Evolutionary conservation across 1,140 invertebrate species (phyloP), one percentile per base, ranked within the genome.

Genomic region (Camponotus pennsylvanicus): DNA sequence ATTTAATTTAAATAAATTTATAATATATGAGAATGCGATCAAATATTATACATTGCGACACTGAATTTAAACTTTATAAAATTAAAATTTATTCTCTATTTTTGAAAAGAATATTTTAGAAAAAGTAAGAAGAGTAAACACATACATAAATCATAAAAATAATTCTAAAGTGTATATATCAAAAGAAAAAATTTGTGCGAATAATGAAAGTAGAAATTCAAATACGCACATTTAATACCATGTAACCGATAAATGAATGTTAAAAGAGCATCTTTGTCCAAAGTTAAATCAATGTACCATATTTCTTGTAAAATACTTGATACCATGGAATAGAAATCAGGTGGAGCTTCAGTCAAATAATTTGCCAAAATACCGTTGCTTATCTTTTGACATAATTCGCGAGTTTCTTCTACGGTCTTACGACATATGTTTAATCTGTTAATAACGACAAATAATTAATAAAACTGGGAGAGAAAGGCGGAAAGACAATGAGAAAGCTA

Each of bases 361-460:
- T 88, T 90, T 7, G 0, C 13, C 11, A 45, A 45, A 45, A 6
- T 86, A 75, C 5, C 93, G 52, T 3, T 92, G 64, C 0, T 83
- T 40, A 94, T 45, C 71, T 40, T 83, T 42, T 40, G 9, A 37
- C 92, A 93, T 6, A 93, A 45, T 82, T 89, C 70, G 0, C 63
- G 87, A 0, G 93, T 94, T 77, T 93, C 93, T 4, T 8, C 32
- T 27, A 73, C 88, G 1, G 87, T 91, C 75, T 90, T 89, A 6
- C 92, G 92, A 34, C 92, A 93, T 3, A 93, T n/a, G 69, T 93
- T 93, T 0, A 92, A 15, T 45, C 92, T 92, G 63, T 27, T 8
- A 7, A 79, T 21, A 37, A 21, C 3, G 5, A 21, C 27, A 27
- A 78, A 34, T 66, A 37, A 66, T 4, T 77, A 64, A 75, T 63